phyloP scores from a whole-genome alignment of 1,140 invertebrate genomes.

The Penaeus japonicus region DNA sequence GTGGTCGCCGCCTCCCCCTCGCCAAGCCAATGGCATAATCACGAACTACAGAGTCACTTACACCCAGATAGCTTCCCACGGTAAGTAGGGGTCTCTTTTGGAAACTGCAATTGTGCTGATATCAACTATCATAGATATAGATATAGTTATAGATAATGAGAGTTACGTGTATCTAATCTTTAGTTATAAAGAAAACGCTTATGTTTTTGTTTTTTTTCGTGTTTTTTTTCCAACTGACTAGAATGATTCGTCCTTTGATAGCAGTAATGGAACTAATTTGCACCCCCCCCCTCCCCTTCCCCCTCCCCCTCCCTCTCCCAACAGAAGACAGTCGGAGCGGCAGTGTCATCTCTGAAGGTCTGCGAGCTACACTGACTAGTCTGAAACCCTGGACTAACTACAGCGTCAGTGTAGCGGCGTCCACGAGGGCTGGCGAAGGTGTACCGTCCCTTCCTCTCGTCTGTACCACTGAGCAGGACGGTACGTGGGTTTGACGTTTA shows the following conservation, averaged over 20 bases:
- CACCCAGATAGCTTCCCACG: conserved; percentile 86
- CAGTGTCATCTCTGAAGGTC: conserved; percentile 64
- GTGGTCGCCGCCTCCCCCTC: conserved; percentile 89
- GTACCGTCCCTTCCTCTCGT: conserved; percentile 87
- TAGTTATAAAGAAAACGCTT: too few relatives aligned
- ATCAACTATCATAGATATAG: too few relatives aligned
- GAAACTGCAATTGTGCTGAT: too few relatives aligned
- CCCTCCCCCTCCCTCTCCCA: too few relatives aligned
- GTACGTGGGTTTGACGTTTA: conserved; percentile 66
- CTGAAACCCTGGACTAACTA: conserved; percentile 96
- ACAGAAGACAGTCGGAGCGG: neutral
- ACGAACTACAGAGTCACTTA: conserved; percentile 96
- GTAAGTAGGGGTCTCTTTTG: conserved; percentile 73
- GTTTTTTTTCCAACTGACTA: too few relatives aligned
- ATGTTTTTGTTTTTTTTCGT: too few relatives aligned
- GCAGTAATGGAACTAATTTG: too few relatives aligned
- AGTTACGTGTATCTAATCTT: too few relatives aligned
- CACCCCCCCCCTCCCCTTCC: too few relatives aligned
- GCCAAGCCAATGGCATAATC: conserved; percentile 90
- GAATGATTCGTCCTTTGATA: too few relatives aligned
- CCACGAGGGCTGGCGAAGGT: conserved; percentile 94
- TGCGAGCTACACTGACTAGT: conserved; percentile 88
- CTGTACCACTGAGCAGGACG: conserved; percentile 94
- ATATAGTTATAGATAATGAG: too few relatives aligned
- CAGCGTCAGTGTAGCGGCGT: conserved; percentile 93